These are phyloP conservation scores for Hydrolagus affinis DNA, from an alignment of 2,113 vertebrate species.

Conservation along the genomic window DNA sequence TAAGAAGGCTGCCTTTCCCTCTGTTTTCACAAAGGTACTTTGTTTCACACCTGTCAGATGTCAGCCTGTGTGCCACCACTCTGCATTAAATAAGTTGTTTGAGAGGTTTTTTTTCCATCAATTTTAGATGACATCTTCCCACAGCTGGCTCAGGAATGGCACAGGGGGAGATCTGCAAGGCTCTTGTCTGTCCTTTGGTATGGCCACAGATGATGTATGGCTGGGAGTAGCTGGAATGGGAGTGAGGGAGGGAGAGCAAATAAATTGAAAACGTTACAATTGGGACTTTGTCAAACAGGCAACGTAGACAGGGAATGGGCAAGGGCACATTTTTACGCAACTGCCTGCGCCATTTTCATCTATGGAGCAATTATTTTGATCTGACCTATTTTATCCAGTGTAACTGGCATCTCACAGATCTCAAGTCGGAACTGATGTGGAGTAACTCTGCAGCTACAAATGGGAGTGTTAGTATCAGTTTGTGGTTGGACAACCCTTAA, in stretches of 20 bases:
- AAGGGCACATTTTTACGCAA: not conserved
- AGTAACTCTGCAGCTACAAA: not conserved
- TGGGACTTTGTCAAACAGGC: not conserved
- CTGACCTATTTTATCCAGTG: not conserved
- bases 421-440: not conserved
- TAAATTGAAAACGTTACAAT: not conserved
- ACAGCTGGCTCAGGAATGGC: too few species aligned
- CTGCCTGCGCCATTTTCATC: not conserved
- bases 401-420: not conserved
- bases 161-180: too few species aligned
- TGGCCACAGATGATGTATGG: too few species aligned
- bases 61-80: too few species aligned
- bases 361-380: not conserved
- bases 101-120: too few species aligned
- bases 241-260: not conserved
- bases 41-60: too few species aligned
- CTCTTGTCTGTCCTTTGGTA: too few species aligned
- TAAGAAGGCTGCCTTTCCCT: too few species aligned
- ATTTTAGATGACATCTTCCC: too few species aligned
- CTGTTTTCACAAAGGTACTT: too few species aligned
- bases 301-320: not conserved
- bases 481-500: not conserved
- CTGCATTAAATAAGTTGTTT: too few species aligned
- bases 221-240: not conserved
- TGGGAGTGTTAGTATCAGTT: not conserved